These are phyloP conservation scores for Globicephala melas DNA, from an alignment of 2,113 vertebrate genomes.

Conservation along the genomic window DNA sequence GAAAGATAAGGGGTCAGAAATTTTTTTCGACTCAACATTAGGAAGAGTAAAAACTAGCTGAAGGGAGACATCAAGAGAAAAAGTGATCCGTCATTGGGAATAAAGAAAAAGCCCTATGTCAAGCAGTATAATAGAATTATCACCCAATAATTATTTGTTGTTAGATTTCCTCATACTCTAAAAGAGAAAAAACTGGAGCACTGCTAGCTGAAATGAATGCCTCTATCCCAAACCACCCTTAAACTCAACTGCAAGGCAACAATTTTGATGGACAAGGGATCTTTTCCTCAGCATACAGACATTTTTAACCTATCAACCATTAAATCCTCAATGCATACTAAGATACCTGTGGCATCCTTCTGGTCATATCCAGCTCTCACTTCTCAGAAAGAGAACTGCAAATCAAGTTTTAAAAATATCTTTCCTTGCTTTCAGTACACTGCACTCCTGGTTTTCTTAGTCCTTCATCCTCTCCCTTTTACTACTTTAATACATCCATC, in stretches of 20 bases:
- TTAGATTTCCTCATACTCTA: neutral
- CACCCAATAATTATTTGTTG: neutral
- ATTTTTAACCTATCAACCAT: conserved; percentile 19
- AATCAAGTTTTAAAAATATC: neutral
- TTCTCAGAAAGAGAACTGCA: conserved; percentile 20
- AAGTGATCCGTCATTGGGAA: neutral
- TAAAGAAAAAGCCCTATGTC: neutral
- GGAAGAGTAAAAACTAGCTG: neutral
- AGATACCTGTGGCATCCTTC: neutral
- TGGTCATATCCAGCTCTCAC: neutral
- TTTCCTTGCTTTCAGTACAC: neutral
- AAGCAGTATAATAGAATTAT: neutral
- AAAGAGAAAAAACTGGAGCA: neutral
- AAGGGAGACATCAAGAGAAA: neutral
- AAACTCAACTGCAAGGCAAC: conserved; percentile 7
- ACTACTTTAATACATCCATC: neutral
- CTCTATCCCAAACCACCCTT: neutral
- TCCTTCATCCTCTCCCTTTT: neutral
- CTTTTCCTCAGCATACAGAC: neutral
- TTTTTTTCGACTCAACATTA: conserved; percentile 30
- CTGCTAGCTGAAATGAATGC: neutral
- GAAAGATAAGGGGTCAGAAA: neutral
- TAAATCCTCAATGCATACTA: conserved; percentile 9
- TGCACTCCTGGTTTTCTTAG: neutral
- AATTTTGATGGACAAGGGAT: neutral